Evolutionary conservation across 1,140 invertebrate species (phyloP), one percentile per base, ranked within the genome.

Genomic region (Macrocentrus cingulum): DNA sequence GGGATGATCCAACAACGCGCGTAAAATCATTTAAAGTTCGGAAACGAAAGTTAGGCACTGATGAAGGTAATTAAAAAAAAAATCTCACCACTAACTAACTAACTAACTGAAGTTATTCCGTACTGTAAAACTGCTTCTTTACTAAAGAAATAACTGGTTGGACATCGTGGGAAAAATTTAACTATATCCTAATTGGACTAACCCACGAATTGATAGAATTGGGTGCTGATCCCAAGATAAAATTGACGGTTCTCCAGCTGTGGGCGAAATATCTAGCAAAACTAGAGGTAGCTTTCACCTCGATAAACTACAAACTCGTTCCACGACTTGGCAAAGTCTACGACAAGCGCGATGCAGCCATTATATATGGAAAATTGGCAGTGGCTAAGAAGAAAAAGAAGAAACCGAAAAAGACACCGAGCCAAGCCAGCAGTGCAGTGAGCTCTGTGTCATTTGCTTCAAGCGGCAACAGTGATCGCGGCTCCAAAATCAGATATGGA

Each of bases 91-190:
- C n/a, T n/a, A n/a, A n/a, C n/a, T n/a, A n/a, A n/a, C n/a, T n/a
- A n/a, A n/a, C n/a, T n/a, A n/a, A n/a, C n/a, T n/a, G n/a, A n/a
- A n/a, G n/a, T n/a, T n/a, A n/a, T n/a, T n/a, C n/a, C n/a, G n/a
- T n/a, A n/a, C n/a, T n/a, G n/a, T n/a, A n/a, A n/a, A n/a, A n/a
- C n/a, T n/a, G n/a, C n/a, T 34, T 22, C 39, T 2, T 51, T 48
- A 62, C 59, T 23, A 72, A 65, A 49, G 42, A 69, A 62, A 64
- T 53, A 48, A 20, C 70, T 18, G 78, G 83, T 32, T 78, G 84
- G 62, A 88, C 85, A 1, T 81, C 82, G 8, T 87, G 85, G 85
- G 86, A 88, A 73, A 77, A 83, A 11, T 86, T 84, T 61, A 89
- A 89, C 76, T 82, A 84, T 58, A 80, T 85, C 23, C 66, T 89